Conservation (phyloP, 1,140 invertebrate genomes). For the Paralvinella palmiformis region DNA sequence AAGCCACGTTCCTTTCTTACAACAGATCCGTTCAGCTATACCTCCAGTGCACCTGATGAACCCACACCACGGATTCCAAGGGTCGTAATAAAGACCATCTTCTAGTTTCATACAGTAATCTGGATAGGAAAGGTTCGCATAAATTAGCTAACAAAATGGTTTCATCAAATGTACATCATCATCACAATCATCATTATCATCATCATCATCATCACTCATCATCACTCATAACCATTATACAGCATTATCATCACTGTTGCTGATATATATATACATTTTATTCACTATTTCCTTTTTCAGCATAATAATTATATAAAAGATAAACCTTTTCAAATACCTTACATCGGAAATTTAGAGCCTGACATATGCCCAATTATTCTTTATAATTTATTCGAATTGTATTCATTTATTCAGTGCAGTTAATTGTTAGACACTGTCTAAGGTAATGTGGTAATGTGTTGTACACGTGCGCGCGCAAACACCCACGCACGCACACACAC, state of each 20-base stretch:
- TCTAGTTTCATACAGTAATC: slow-evolving; percentile 1
- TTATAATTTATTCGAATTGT: no score
- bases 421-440: background rate
- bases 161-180: no score
- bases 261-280: background rate
- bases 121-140: background rate
- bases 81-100: slow-evolving; percentile 4
- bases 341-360: no score
- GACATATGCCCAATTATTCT: no score
- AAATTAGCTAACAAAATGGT: no score
- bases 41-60: background rate
- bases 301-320: background rate
- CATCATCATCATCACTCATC: no score
- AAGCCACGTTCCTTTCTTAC: slow-evolving; percentile 2
- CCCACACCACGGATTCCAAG: slow-evolving; percentile 10
- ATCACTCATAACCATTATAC: no score
- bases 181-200: no score
- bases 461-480: no score
- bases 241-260: no score
- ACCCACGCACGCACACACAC: background rate
- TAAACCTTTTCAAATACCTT: background rate
- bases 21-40: background rate
- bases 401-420: background rate
- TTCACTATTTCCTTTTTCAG: background rate
- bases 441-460: background rate